Evolutionary conservation across 2,797 vertebrate genomes (phyloP), one percentile per base, ranked within the genome.

Genomic region (Eidolon dupreanum): DNA sequence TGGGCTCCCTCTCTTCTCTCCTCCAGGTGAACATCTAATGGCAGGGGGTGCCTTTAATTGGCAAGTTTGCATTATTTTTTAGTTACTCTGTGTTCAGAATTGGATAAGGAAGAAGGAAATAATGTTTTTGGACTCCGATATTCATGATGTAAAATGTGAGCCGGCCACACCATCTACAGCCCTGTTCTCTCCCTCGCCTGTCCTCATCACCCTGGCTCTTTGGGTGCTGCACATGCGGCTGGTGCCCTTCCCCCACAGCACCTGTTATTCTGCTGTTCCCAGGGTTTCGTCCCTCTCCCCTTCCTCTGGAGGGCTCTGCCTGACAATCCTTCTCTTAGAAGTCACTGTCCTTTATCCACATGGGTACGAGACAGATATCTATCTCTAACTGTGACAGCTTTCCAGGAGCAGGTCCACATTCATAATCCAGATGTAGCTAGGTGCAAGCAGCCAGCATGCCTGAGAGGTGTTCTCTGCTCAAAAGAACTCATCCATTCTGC

Each of bases 141-240:
- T 31, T 31, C 41, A 5, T 22, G 43, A 31, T 41, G 8, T 41
- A 9, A 49, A 41, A 74, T 8, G 12, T 16, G 19, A 88, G 36
- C 6, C 1, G 8, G 20, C 63, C 53, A 20, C 2, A 11, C 11
- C n/a, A 0, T 17, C 49, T 86, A n/a, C 2, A 2, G 65, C 8
- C 7, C 8, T 28, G 24, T 24, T 38, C 1, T 13, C 2, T 55
- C 33, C 8, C 15, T 43, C 15, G 22, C 15, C 57, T 43, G 7
- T 36, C 20, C 41, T 51, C 6, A 0, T 33, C 33, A 15, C 19
- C 13, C 31, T 13, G 11, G 49, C n/a, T 85, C 7, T 59, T n/a
- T 17, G 12, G 81, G 26, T 4, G 12, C 22, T 9, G 12, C 4
- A 17, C 16, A 26, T 0, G 0, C 0, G 1, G 7, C 46, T 6